Evolutionary conservation across 2,888 invertebrate genomes (phyloP), one percentile per base, ranked within the genome.

Genomic region (Ormia ochracea): DNA sequence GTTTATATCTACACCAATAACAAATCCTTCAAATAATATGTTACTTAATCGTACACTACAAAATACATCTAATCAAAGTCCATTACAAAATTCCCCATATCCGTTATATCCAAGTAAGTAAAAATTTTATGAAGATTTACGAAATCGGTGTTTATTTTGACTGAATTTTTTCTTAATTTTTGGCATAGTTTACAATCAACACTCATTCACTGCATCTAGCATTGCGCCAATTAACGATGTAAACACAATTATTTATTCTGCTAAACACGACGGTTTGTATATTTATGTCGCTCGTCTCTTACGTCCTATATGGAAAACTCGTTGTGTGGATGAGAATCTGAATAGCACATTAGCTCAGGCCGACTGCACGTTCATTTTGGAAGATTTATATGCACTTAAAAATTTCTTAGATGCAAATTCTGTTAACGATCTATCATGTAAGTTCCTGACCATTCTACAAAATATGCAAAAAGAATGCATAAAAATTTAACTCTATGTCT

Each of bases 181-280:
- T n/a, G n/a, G n/a, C n/a, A 21, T 58, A 78, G 72, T 73, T 63
- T 76, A 56, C 36, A 72, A 68, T 45, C 61, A 72, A 63, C 61
- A 72, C 38, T 9, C 66, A n/a, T 63, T 50, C 9, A 52, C 61
- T 38, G 74, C 74, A 52, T 59, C 81, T 21, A 70, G 81, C n/a
- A 68, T 84, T 52, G 50, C 85, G 31, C 26, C 84, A 21, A 59
- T 52, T 10, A 80, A 83, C 66, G 89, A 89, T 54, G 82, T 86
- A 38, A 84, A 85, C 2, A 83, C 83, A 9, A 85, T 90, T n/a
- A 79, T 90, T 45, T 92, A 91, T 88, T 96, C 96, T 0, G 93
- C 96, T 0, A 97, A 97, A 87, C 98, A 98, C 88, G 96, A 98
- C 87, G 98, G 97, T 0, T 92, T 99, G 7, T 99, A 98, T 90